Conservation (phyloP, 2,113 vertebrate genomes). For the Syrrhaptes paradoxus region DNA sequence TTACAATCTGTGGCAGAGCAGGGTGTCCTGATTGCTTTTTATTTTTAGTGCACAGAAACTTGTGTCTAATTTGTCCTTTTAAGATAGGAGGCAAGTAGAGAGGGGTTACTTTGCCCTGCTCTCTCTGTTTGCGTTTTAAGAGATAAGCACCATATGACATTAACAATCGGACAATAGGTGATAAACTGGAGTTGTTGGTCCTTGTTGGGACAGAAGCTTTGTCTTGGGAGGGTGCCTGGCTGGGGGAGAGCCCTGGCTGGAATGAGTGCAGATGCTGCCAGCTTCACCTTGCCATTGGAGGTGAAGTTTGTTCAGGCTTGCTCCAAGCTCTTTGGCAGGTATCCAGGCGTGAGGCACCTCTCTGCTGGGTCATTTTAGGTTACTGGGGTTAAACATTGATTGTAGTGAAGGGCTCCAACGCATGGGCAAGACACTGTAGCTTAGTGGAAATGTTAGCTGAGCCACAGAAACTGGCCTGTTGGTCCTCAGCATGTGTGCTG, state of each 20-base stretch:
- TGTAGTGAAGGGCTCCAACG: neutral
- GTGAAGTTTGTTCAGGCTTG: neutral
- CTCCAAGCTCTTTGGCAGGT: neutral
- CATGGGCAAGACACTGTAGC: neutral
- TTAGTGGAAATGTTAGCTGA: neutral
- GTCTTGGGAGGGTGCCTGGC: neutral
- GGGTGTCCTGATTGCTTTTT: neutral
- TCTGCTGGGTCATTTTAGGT: neutral
- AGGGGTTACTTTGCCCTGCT: neutral
- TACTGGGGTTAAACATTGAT: neutral
- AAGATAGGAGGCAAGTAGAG: neutral
- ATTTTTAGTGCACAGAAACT: neutral
- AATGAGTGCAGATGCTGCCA: neutral
- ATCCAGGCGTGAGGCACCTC: neutral
- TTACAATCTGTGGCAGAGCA: neutral
- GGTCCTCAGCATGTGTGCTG: neutral
- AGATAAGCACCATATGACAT: neutral
- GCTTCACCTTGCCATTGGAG: neutral
- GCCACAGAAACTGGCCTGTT: neutral
- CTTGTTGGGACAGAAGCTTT: neutral
- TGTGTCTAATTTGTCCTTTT: neutral
- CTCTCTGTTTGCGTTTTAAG: neutral
- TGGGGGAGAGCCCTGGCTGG: neutral
- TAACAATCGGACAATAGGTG: neutral
- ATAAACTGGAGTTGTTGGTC: neutral